Evolutionary conservation across 2,797 vertebrate species (phyloP).

Genomic region (Thaleichthys pacificus): DNA sequence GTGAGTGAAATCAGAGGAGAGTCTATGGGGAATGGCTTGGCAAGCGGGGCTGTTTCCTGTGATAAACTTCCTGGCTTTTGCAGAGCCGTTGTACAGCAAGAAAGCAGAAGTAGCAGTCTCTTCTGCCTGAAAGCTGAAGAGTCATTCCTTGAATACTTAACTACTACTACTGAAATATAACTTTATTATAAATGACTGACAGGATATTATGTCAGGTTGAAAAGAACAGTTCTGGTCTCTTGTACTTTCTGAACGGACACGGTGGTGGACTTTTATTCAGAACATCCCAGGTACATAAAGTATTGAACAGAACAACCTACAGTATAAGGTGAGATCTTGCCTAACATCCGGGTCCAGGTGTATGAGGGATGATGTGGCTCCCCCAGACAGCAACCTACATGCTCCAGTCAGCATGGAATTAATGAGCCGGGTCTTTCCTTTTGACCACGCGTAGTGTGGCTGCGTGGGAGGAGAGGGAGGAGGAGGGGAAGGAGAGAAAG

Average conservation of each 20-base stretch:
- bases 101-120: neutral
- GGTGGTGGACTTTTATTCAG: too few relatives aligned
- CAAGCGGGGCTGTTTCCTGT: conserved; percentile 33
- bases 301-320: too few relatives aligned
- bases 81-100: neutral
- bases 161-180: too few relatives aligned
- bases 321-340: too few relatives aligned
- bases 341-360: too few relatives aligned
- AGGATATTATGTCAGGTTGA: too few relatives aligned
- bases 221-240: too few relatives aligned
- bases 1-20: neutral
- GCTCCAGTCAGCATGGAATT: conserved; percentile 34
- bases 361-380: too few relatives aligned
- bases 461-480: conserved; percentile 34
- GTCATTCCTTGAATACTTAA: too few relatives aligned
- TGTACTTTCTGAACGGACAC: too few relatives aligned
- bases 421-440: conserved; percentile 39
- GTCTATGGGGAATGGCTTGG: neutral
- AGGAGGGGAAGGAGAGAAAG: neutral
- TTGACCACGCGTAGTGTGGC: conserved; percentile 19
- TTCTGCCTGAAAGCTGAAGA: neutral
- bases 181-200: too few relatives aligned
- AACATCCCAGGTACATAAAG: too few relatives aligned
- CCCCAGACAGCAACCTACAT: conserved; percentile 8
- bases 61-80: neutral